phyloP scores from a whole-genome alignment of 2,888 invertebrate species.

The Fragum whitleyi region DNA sequence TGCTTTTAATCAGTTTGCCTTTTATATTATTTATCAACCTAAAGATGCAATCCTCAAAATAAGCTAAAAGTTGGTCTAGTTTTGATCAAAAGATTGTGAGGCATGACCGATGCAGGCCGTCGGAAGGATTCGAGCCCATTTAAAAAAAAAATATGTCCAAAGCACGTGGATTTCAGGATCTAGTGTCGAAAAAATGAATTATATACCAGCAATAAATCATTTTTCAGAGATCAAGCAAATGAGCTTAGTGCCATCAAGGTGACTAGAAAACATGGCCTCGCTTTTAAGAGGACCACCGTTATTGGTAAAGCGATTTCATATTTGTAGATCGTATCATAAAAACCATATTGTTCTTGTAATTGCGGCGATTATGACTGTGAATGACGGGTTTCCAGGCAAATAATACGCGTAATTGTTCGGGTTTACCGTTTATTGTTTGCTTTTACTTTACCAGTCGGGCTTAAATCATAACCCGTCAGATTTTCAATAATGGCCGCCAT shows the following conservation, averaged over 20 bases:
- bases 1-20: no score
- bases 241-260: background rate
- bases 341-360: constrained; percentile 58
- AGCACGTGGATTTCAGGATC: no score
- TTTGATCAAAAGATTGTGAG: no score
- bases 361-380: constrained; percentile 45
- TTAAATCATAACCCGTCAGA: constrained; percentile 34
- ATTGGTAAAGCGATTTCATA: constrained; percentile 43
- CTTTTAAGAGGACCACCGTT: constrained; percentile 6
- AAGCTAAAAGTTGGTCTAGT: no score
- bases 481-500: constrained; percentile 28
- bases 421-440: constrained; percentile 43
- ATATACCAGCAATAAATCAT: background rate
- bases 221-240: background rate
- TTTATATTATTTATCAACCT: no score
- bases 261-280: constrained; percentile 1
- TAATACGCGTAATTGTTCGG: constrained; percentile 49
- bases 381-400: constrained; percentile 44
- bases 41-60: no score
- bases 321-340: constrained; percentile 56
- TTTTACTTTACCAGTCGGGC: constrained; percentile 22
- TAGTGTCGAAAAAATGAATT: no score
- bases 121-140: no score
- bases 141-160: no score
- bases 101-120: no score